These are phyloP conservation scores for Decapterus maruadsi DNA, from an alignment of 2,797 vertebrate species.

Conservation along the genomic window DNA sequence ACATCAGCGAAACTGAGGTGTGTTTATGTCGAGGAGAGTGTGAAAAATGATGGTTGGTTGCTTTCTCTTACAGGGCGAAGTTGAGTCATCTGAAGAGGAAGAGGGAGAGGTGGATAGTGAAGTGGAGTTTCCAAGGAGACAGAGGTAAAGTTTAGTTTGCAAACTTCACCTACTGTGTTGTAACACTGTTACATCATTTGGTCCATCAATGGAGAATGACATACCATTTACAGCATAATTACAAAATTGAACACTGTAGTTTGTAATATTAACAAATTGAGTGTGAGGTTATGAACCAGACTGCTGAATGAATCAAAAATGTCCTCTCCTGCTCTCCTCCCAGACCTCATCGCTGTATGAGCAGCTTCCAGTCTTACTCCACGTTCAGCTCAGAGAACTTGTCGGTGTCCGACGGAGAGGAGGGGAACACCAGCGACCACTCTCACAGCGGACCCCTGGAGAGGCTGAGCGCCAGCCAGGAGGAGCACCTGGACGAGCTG, in stretches of 20 bases:
- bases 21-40: slow-evolving; percentile 8
- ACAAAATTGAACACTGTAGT: neutral
- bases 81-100: slow-evolving; percentile 98
- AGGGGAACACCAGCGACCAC: slow-evolving; percentile 99
- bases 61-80: slow-evolving; percentile 87
- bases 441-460: slow-evolving; percentile 94
- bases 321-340: slow-evolving; percentile 14
- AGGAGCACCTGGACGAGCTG: slow-evolving; percentile 94
- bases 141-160: slow-evolving; percentile 88
- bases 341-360: slow-evolving; percentile 96
- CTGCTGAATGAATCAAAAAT: neutral
- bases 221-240: neutral
- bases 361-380: slow-evolving; percentile 97
- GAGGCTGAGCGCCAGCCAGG: slow-evolving; percentile 87
- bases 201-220: slow-evolving; percentile 18
- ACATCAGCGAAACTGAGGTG: neutral
- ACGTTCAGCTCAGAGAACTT: slow-evolving; percentile 99
- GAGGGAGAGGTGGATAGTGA: slow-evolving; percentile 99
- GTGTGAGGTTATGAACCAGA: neutral
- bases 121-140: slow-evolving; percentile 98
- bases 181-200: slow-evolving; percentile 11
- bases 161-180: slow-evolving; percentile 15
- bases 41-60: neutral
- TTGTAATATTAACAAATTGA: neutral
- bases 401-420: slow-evolving; percentile 97